phyloP scores from a whole-genome alignment of 2,113 vertebrate species.

The Mus pahari region DNA sequence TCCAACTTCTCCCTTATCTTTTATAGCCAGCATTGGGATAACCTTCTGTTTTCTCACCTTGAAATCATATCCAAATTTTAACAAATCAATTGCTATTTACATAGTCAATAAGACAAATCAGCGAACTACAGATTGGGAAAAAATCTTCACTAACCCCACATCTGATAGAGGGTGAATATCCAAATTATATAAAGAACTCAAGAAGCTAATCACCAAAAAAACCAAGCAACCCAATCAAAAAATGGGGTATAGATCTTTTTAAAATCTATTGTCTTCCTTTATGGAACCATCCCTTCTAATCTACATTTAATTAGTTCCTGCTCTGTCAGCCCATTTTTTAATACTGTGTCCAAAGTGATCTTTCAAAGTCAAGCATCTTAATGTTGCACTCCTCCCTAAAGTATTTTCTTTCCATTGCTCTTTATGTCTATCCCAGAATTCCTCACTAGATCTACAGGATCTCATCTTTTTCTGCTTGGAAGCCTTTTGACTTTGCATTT shows the following conservation, averaged over 20 bases:
- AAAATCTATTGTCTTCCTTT: neutral
- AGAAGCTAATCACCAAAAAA: too few species aligned
- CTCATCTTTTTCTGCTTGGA: neutral
- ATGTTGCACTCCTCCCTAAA: neutral
- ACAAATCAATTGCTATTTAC: neutral
- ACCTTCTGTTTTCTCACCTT: neutral
- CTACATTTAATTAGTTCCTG: neutral
- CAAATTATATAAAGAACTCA: too few species aligned
- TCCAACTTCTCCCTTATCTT: neutral
- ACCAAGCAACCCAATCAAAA: too few species aligned
- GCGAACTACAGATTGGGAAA: too few species aligned
- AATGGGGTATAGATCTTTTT: too few species aligned
- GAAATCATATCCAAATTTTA: neutral
- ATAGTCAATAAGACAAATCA: too few species aligned
- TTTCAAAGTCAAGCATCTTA: neutral
- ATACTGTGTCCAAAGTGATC: neutral
- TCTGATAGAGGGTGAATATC: too few species aligned
- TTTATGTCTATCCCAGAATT: neutral
- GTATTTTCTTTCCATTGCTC: neutral
- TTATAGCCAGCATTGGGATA: neutral
- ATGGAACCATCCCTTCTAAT: neutral
- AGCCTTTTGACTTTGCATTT: neutral
- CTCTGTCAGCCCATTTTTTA: conserved; percentile 30
- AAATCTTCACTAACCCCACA: too few species aligned
- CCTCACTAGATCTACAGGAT: neutral